Conservation (phyloP, 2,113 vertebrate genomes). For the Sebastes schlegelii region DNA sequence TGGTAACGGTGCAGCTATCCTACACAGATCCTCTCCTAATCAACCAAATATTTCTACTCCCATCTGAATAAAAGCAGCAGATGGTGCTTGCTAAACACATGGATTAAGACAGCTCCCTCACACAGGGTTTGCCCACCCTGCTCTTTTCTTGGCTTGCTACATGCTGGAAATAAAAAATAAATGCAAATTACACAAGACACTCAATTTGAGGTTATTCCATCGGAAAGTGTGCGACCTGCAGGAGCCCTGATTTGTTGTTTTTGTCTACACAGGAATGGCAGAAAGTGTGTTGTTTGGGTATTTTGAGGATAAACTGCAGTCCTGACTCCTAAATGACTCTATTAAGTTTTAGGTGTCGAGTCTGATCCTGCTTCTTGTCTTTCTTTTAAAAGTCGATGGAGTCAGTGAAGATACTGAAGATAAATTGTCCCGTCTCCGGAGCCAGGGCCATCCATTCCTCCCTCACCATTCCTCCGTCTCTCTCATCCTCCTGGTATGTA, state of each 20-base stretch:
- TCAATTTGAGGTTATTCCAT: conserved; percentile 41
- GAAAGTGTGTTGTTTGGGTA: background rate
- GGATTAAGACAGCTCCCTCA: conserved; percentile 70
- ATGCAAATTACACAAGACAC: conserved; percentile 45
- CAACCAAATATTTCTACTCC: conserved; percentile 78
- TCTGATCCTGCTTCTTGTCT: conserved; percentile 35
- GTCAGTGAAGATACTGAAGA: conserved; percentile 47
- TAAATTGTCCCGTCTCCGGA: conserved; percentile 59
- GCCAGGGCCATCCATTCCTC: conserved; percentile 61
- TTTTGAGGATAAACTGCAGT: conserved; percentile 4
- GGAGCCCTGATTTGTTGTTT: background rate
- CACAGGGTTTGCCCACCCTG: conserved; percentile 68
- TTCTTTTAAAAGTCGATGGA: conserved; percentile 30
- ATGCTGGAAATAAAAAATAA: conserved; percentile 24
- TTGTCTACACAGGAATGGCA: background rate
- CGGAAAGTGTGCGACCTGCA: conserved; percentile 17
- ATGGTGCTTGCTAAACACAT: conserved; percentile 78
- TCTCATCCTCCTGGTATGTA: conserved; percentile 50
- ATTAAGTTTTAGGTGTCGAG: conserved; percentile 5
- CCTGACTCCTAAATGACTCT: background rate
- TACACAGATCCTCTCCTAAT: conserved; percentile 70
- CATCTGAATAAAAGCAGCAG: conserved; percentile 74
- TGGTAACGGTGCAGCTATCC: conserved; percentile 58
- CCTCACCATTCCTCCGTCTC: background rate
- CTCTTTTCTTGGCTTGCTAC: conserved; percentile 66